Base-by-base conservation (phyloP, 1,140 invertebrate species). In the Octopus sinensis region DNA sequence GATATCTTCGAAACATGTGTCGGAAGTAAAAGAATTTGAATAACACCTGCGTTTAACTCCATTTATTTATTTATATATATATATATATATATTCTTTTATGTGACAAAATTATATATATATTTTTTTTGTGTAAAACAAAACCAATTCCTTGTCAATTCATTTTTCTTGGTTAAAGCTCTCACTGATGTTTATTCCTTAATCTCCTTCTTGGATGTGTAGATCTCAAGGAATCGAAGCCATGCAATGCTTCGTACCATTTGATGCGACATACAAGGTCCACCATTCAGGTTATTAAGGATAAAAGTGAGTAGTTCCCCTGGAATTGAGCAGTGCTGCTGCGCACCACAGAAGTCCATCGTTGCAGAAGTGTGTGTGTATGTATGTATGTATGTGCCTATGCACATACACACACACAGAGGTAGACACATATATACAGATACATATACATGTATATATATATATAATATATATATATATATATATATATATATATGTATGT, bases 211-310 rank as follows among this genome's bases (percentile, higher is more conserved):
- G 43, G 56, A 43, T n/a, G 56, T 81, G n/a, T 84, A 81, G 81
- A 82, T 80, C 80, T 82, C 79, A 80, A 76, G 78, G 84, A 84
- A 53, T 80, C 79, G 12, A 81, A 81, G 76, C 76, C 78, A 30
- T 84, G 84, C 79, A 78, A 80, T 80, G 78, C 82, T 30, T 81
- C 84, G 12, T 54, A 80, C 75, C 78, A 80, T 76, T 80, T 84
- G 13, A 79, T 84, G 75, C 76, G 81, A 76, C 82, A 83, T 54
- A 80, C 83, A 30, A 76, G 83, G 56, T 77, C 76, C 30, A 77
- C 76, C 23, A 77, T 77, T 77, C 76, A 77, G 76, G 76, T 77
- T 77, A 52, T 79, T 30, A 79, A 30, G 79, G 79, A 79, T 62
- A 56, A 79, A 68, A 62, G 79, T 79, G 79, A 79, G 79, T 79